A percentile compares a stretch with the other conserved stretches of the same genome.
Evolutionary conservation across 1,140 invertebrate species (phyloP).

Genomic region (Aphelenchoides besseyi): DNA sequence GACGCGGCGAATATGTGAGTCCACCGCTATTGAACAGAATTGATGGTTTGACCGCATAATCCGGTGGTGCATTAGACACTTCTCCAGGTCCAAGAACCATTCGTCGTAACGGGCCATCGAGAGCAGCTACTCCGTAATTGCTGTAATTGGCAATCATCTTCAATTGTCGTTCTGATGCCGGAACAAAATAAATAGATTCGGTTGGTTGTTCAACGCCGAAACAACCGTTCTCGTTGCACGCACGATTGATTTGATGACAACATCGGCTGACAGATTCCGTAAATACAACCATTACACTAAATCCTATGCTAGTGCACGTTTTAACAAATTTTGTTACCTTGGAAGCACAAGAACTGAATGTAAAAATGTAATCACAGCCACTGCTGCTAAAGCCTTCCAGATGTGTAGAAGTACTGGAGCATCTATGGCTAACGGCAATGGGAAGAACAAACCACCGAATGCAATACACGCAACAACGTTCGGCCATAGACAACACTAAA

Average conservation of each 20-base stretch:
- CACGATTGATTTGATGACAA: conserved; percentile 18
- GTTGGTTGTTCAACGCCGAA: conserved; percentile 34
- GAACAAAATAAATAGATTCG: conserved; percentile 48
- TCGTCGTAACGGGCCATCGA: conserved; percentile 12
- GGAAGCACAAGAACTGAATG: conserved; percentile 34
- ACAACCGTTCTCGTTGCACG: conserved; percentile 42
- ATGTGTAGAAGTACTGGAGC: conserved; percentile 40
- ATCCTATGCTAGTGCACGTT: conserved; percentile 1
- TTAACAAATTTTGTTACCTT: conserved; percentile 28
- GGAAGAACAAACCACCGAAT: conserved; percentile 13
- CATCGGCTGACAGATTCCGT: conserved; percentile 30
- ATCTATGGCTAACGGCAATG: conserved; percentile 27
- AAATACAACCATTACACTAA: conserved; percentile 42
- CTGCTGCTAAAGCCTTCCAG: conserved; percentile 29
- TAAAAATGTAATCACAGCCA: conserved; percentile 28
- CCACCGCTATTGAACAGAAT: neutral
- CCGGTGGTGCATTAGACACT: conserved; percentile 1
- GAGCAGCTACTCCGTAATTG: conserved; percentile 15
- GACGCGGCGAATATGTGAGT: neutral
- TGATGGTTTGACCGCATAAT: conserved; percentile 13
- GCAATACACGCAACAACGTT: conserved; percentile 24
- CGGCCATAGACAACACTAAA: conserved; percentile 38
- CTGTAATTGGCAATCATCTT: conserved; percentile 19
- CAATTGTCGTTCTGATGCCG: conserved; percentile 17
- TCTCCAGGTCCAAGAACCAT: conserved; percentile 22